Percentiles rank a stretch among this genome's conserved stretches.
Evolutionary conservation across 1,140 invertebrate genomes (phyloP).

Genomic region (Drosophila malerkotliana): DNA sequence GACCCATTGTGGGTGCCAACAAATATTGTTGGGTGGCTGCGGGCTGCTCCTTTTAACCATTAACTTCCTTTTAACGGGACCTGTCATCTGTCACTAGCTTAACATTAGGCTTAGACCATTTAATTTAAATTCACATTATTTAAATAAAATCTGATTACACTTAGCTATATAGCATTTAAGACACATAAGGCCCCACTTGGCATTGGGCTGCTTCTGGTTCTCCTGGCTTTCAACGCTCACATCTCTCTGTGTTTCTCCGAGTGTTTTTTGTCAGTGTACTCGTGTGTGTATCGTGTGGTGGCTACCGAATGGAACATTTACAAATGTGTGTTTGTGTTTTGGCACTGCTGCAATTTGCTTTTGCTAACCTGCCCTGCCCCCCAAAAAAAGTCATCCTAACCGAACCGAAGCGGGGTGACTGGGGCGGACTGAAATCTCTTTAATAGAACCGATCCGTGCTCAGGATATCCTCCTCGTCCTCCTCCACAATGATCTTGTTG

Average conservation of each 20-base stretch:
- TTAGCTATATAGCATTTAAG: slow-evolving; percentile 83
- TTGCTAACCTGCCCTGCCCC: slow-evolving; percentile 2
- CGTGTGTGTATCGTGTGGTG: slow-evolving; percentile 2
- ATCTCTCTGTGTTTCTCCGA: slow-evolving; percentile 21
- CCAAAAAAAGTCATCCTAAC: slow-evolving; percentile 2
- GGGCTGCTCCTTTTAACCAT: slow-evolving; percentile 19
- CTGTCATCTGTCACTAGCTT: slow-evolving; percentile 30
- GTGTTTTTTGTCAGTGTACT: slow-evolving; percentile 20
- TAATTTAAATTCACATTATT: slow-evolving; percentile 60
- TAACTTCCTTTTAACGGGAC: slow-evolving; percentile 17
- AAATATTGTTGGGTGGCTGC: slow-evolving; percentile 23
- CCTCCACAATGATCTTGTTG: slow-evolving; percentile 80
- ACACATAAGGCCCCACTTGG: slow-evolving; percentile 83
- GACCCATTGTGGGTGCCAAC: slow-evolving; percentile 26
- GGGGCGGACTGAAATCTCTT: slow-evolving; percentile 74
- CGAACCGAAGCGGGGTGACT: slow-evolving; percentile 29
- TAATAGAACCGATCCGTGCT: slow-evolving; percentile 80
- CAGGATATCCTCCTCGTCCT: slow-evolving; percentile 80
- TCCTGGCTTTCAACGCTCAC: slow-evolving; percentile 28
- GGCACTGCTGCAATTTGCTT: slow-evolving; percentile 55
- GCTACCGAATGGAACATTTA: slow-evolving; percentile 64
- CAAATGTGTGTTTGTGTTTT: slow-evolving; percentile 66
- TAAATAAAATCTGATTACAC: slow-evolving; percentile 78
- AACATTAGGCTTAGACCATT: slow-evolving; percentile 52
- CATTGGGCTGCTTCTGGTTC: slow-evolving; percentile 59